A percentile compares a stretch with the other conserved stretches of the same genome.
Evolutionary conservation across 2,888 invertebrate species (phyloP).

Genomic region (Drosophila emarginata): DNA sequence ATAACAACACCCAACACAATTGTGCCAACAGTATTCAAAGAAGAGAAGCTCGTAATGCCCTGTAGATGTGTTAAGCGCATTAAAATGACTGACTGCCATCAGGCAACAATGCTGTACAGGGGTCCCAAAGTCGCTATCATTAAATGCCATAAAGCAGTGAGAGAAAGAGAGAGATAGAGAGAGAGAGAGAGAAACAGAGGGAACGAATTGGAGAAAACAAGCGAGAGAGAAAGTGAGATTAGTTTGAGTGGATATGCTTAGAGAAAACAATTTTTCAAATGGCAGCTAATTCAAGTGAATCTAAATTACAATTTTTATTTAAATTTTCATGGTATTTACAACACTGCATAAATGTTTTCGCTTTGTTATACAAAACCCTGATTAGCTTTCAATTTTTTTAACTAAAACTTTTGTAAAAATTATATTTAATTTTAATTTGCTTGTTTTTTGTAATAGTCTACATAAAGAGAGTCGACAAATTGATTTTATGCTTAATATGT

Average conservation of each 20-base stretch:
- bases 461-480: no score
- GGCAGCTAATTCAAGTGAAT: neutral
- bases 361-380: neutral
- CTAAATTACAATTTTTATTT: neutral
- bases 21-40: conserved; percentile 12
- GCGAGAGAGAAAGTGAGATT: neutral
- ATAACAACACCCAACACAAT: conserved; percentile 23
- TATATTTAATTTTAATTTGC: no score
- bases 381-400: no score
- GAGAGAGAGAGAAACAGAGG: neutral
- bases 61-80: conserved; percentile 45
- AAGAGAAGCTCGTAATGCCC: conserved; percentile 33
- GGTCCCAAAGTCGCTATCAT: conserved; percentile 10
- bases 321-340: neutral
- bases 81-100: conserved; percentile 37
- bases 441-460: no score
- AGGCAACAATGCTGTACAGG: conserved; percentile 18
- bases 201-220: neutral
- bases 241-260: neutral
- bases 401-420: no score
- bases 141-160: conserved; percentile 29
- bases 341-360: neutral
- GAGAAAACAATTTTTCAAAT: neutral
- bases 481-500: no score
- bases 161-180: conserved; percentile 4